Conservation (phyloP, 2,797 vertebrate species). For the Silurus lanzhouensis region DNA sequence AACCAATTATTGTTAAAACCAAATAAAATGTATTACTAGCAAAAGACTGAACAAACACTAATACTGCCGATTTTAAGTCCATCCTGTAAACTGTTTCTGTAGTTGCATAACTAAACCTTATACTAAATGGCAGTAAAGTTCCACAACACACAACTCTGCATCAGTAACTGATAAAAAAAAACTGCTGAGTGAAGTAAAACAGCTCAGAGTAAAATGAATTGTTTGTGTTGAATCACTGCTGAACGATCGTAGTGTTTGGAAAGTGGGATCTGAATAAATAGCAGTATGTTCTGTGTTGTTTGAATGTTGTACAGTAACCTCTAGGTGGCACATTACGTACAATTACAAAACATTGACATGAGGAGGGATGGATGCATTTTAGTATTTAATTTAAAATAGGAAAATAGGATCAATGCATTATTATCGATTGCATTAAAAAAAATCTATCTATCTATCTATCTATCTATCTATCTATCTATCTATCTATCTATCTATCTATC, state of each 20-base stretch:
- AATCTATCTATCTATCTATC: slow-evolving; percentile 6
- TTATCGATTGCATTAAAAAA: neutral
- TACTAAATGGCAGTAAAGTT: neutral
- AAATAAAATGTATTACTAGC: neutral
- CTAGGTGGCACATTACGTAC: slow-evolving; percentile 21
- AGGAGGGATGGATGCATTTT: neutral
- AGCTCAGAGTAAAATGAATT: neutral
- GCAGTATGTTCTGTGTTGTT: neutral
- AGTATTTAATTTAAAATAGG: neutral
- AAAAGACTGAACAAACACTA: neutral
- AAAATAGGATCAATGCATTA: neutral
- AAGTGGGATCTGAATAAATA: neutral
- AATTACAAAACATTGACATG: slow-evolving; percentile 1
- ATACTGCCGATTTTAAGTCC: neutral
- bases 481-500: slow-evolving; percentile 18
- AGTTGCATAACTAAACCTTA: neutral
- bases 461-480: slow-evolving; percentile 16
- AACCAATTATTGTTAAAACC: too few species aligned
- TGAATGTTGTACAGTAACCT: slow-evolving; percentile 14
- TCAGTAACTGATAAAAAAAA: neutral
- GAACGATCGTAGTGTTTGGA: neutral
- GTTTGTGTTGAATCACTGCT: neutral
- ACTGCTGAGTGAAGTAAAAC: neutral
- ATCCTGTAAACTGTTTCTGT: neutral
- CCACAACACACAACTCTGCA: neutral